Conservation (phyloP, 2,113 vertebrate species). For the Numida meleagris region DNA sequence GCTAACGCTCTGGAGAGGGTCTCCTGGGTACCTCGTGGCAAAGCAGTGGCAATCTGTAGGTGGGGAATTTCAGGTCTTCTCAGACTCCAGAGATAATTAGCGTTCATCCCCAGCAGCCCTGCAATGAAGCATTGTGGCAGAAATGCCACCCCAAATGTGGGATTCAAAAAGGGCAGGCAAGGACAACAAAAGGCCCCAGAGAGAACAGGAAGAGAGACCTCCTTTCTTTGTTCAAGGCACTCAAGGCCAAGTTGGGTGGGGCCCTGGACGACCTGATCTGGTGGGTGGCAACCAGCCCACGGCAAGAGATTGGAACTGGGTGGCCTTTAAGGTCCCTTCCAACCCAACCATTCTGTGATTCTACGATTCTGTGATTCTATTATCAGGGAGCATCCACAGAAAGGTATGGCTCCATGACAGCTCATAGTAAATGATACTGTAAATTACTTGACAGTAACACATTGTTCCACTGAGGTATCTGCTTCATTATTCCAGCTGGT, state of each 20-base stretch:
- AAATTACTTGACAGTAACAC: neutral
- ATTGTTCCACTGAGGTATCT: neutral
- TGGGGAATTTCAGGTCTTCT: neutral
- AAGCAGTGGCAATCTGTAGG: neutral
- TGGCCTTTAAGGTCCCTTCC: neutral
- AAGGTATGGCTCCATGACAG: neutral
- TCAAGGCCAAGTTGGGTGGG: neutral
- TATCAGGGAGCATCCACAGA: neutral
- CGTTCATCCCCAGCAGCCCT: neutral
- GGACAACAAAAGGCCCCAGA: neutral
- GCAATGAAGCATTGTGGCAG: neutral
- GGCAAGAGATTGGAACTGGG: neutral
- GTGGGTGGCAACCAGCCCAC: neutral
- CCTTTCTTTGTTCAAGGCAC: neutral
- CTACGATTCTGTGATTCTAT: neutral
- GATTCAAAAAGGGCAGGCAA: neutral
- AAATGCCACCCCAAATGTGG: neutral
- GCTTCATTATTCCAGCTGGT: slow-evolving; percentile 1
- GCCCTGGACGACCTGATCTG: neutral
- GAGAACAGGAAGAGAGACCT: neutral
- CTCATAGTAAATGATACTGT: neutral
- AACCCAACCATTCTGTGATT: neutral
- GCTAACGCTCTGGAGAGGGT: neutral
- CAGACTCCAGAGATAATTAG: neutral
- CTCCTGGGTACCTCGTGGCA: neutral